Base-by-base conservation (phyloP, 2,797 vertebrate genomes). In the Alectoris magna region DNA sequence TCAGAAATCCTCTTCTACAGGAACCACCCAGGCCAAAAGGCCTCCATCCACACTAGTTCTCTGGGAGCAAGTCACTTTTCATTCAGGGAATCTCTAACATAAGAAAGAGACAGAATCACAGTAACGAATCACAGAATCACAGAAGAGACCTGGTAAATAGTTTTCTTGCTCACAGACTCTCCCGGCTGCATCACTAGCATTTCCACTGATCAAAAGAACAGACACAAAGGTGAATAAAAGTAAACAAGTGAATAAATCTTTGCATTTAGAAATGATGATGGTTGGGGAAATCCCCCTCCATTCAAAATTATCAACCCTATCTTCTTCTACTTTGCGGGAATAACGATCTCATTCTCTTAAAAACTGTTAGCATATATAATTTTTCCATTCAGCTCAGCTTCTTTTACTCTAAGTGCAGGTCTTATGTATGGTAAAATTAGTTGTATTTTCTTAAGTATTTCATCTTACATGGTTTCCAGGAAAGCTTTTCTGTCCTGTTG, bases 1-100 rank as follows among this genome's bases (percentile, higher is more conserved):
- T 95, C 87, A 93, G 87, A 94, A 93, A 93, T 86, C 59, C 87
- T 84, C 64, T 88, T 41, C 84, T 81, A 6, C 3, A 56, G 68
- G 68, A 53, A 90, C 84, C 73, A 93, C 76, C 76, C 90, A 79
- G 71, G 73, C 91, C 79, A 86, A 55, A 68, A 91, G 48, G 49
- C 43, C 67, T 94, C 26, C 81, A 21, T 68, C 43, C 41, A 49
- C 62, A 11, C 16, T 46, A 8, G 8, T 43, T 84, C 60, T 75
- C 84, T 51, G 36, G 44, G 19, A 88, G 59, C 39, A 67, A 49
- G n/a, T 66, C 16, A 6, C 3, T 70, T 19, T 7, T 62, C 6
- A 3, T 17, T 3, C 46, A 89, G 56, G 44, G 58, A 64, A 81
- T 62, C 41, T 68, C 31, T 76, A 62, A 51, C 24, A 19, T 41